Conservation (phyloP, 2,113 vertebrate genomes). For the Lutjanus erythropterus region DNA sequence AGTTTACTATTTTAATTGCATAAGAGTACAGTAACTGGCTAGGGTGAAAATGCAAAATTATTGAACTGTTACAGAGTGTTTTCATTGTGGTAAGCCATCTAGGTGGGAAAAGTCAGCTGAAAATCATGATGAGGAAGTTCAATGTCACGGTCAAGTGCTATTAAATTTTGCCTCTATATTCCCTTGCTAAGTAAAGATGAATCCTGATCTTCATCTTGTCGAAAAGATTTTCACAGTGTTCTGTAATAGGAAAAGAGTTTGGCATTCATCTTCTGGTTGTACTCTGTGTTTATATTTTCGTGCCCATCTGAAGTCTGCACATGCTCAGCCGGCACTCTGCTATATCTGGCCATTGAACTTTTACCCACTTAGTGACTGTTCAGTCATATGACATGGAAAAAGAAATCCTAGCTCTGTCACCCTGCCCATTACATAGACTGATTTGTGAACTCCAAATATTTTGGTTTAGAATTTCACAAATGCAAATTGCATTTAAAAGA, state of each 20-base stretch:
- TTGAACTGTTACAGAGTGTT: not conserved
- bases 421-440: slow-evolving; percentile 15
- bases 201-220: not conserved
- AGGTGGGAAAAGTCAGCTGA: not conserved
- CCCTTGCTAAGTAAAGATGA: not conserved
- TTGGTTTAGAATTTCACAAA: slow-evolving; percentile 23
- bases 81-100: not conserved
- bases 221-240: not conserved
- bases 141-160: not conserved
- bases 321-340: slow-evolving; percentile 67
- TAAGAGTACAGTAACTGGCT: not conserved
- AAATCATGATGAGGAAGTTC: not conserved
- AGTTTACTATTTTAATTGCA: not conserved
- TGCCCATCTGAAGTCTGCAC: slow-evolving; percentile 59
- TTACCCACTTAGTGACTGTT: slow-evolving; percentile 81
- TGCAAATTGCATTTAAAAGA: not conserved
- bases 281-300: slow-evolving; percentile 79
- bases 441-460: slow-evolving; percentile 48
- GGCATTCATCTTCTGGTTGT: slow-evolving; percentile 9
- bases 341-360: slow-evolving; percentile 87
- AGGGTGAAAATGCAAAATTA: not conserved
- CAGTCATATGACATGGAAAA: slow-evolving; percentile 87
- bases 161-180: not conserved
- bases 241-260: not conserved
- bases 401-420: slow-evolving; percentile 69